Base-by-base conservation (phyloP, 2,113 vertebrate genomes). In the Gallinago paraguaiae region DNA sequence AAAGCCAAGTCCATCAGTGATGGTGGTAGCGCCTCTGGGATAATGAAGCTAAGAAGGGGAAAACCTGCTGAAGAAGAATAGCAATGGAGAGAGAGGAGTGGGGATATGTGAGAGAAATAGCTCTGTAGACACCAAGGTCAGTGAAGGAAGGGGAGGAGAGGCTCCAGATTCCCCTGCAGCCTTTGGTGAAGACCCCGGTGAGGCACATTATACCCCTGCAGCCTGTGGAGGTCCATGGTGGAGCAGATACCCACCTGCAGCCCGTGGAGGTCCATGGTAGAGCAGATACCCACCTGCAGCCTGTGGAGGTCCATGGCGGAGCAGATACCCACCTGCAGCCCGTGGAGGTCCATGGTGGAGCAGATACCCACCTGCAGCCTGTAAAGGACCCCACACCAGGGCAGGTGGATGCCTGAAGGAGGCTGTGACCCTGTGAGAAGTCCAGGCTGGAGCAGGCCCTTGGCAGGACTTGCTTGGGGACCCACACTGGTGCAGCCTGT, bases 21-120 rank as follows among this genome's bases (percentile, higher is more conserved):
- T 0, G 1, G 16, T 31, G 37, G 16, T 33, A 54, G 33, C 0
- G 0, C 48, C 27, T 53, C 68, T 45, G 48, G 7, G 39, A 13
- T 31, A 63, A 45, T 1, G 0, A 7, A 54, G 7, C 31, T 72
- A 54, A 45, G 19, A 31, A 35, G 28, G 17, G 6, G 17, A 10
- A 56, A 45, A 28, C 7, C 14, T 48, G 14, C 20, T 35, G 57
- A 10, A 6, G 57, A 60, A 39, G 6, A 39, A 19, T 1, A 25
- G 57, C n/a, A 37, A n/a, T 2, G 5, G 39, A 33, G 39, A 68
- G 27, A 37, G 20, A 23, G 57, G 22, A 15, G 19, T 54, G 33
- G 43, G 56, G 41, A 51, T 6, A 48, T 7, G 4, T 63, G 39
- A 35, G n/a, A 27, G 79, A 7, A 61, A 13, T 12, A 16, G 4